Percentiles rank a stretch among this genome's conserved stretches.
phyloP scores from a whole-genome alignment of 1,140 invertebrate species.

The Periplaneta americana region DNA sequence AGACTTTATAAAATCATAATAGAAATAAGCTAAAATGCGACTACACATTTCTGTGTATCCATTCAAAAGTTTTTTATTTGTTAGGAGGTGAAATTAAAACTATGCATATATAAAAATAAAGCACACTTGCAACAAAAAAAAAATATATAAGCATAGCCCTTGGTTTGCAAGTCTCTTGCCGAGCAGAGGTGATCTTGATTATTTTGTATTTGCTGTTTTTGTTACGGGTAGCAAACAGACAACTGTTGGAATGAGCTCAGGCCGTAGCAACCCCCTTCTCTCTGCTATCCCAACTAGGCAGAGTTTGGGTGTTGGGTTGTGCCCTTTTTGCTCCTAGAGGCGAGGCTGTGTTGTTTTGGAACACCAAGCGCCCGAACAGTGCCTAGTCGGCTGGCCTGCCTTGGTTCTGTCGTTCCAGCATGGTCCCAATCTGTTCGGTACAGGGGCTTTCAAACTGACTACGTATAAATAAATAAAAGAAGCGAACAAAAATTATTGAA shows the following conservation, averaged over 20 bases:
- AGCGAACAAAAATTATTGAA: background rate
- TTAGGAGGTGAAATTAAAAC: background rate
- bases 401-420: background rate
- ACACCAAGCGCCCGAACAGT: background rate
- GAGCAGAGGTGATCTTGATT: background rate
- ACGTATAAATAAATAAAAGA: background rate
- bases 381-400: background rate
- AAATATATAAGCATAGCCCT: conserved; percentile 2
- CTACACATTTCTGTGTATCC: background rate
- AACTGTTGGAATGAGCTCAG: background rate
- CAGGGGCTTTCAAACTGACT: background rate
- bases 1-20: background rate
- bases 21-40: conserved; percentile 1
- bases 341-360: background rate
- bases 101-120: background rate
- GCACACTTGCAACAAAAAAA: conserved; percentile 17
- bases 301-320: background rate
- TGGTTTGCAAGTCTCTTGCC: background rate
- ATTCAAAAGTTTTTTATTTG: background rate
- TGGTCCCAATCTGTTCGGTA: background rate
- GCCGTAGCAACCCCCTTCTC: background rate
- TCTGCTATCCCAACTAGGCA: background rate
- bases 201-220: background rate
- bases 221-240: background rate
- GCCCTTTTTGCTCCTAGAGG: background rate